phyloP scores from a whole-genome alignment of 1,140 invertebrate genomes.

The Solenopsis fugax region DNA sequence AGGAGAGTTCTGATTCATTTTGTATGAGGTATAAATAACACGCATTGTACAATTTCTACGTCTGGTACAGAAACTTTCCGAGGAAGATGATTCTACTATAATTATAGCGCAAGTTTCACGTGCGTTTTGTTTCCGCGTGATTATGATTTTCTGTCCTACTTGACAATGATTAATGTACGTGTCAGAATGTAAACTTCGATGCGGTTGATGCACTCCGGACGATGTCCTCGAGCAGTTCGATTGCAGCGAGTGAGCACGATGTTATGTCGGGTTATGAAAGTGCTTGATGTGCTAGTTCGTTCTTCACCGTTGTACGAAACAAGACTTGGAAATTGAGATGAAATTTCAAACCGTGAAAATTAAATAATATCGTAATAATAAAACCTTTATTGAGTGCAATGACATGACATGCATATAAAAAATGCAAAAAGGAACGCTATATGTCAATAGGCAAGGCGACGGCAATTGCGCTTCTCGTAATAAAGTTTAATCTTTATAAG shows the following conservation, averaged over 20 bases:
- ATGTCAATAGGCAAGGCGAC: neutral
- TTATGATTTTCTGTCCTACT: conserved; percentile 23
- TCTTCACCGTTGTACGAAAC: neutral
- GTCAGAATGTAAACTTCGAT: conserved; percentile 27
- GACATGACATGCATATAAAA: neutral
- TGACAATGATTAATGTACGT: conserved; percentile 40
- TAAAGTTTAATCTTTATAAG: neutral
- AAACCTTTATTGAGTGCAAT: neutral
- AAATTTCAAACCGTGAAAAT: neutral
- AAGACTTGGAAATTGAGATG: neutral
- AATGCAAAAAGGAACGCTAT: neutral
- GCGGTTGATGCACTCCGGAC: conserved; percentile 17
- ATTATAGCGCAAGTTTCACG: conserved; percentile 1
- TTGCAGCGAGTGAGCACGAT: neutral
- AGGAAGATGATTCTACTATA: neutral
- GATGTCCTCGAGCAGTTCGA: conserved; percentile 36
- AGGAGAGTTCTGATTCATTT: neutral
- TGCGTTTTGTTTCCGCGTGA: conserved; percentile 42
- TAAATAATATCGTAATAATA: neutral
- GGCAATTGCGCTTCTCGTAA: neutral
- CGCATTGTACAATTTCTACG: neutral
- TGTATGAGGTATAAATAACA: neutral
- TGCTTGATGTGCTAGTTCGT: neutral
- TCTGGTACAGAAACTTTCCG: conserved; percentile 3
- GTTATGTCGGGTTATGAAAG: neutral